A percentile compares a stretch with the other conserved stretches of the same genome.
Conservation (phyloP, 2,888 invertebrate genomes). For the Apodemia duryi region DNA sequence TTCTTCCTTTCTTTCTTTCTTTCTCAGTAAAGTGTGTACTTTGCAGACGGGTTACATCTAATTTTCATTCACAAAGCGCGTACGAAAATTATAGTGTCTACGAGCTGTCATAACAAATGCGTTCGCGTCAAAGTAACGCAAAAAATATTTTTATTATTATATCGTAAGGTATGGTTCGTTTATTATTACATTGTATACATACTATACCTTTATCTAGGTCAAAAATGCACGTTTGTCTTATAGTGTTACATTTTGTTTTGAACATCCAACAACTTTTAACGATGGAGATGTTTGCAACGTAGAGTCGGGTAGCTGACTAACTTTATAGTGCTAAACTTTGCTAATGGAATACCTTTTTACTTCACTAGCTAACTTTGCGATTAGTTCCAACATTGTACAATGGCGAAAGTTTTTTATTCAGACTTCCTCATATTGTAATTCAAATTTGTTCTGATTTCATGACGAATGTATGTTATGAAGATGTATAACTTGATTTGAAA, state of each 20-base stretch:
- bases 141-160: too few relatives aligned
- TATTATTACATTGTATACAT: too few relatives aligned
- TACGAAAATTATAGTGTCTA: too few relatives aligned
- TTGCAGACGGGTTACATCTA: too few relatives aligned
- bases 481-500: too few relatives aligned
- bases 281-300: constrained; percentile 15
- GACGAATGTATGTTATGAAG: not conserved
- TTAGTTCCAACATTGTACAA: not conserved
- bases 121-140: too few relatives aligned
- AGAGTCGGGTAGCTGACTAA: constrained; percentile 1
- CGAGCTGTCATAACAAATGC: too few relatives aligned
- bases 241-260: not conserved
- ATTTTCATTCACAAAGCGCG: too few relatives aligned
- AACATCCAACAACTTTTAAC: constrained; percentile 12
- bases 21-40: too few relatives aligned
- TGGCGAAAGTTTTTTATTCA: not conserved
- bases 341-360: constrained; percentile 14
- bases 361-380: constrained; percentile 4
- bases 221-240: not conserved
- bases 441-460: not conserved
- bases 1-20: too few relatives aligned
- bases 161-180: too few relatives aligned
- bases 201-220: not conserved
- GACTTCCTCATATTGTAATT: not conserved
- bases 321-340: constrained; percentile 12